Evolutionary conservation across 1,140 invertebrate genomes (phyloP), one percentile per base, ranked within the genome.

Genomic region (Lepidostoma basale): DNA sequence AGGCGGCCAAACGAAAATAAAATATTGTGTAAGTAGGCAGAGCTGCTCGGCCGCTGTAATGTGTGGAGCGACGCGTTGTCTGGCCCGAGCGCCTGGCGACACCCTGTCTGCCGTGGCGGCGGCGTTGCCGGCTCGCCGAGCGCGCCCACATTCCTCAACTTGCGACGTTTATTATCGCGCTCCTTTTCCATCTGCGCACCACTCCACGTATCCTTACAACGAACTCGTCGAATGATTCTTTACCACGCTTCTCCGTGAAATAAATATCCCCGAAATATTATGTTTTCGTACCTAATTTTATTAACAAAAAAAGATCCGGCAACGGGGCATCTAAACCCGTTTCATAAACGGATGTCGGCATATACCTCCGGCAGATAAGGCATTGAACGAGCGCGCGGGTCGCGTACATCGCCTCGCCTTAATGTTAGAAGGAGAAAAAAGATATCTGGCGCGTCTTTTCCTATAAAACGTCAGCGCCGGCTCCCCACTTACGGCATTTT

Each of bases 51-150:
- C 36, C 36, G 63, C n/a, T 20, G 20, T 42, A 22, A 47, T 63
- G 60, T 63, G 60, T 12, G 39, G 78, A 87, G 87, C 87, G 88
- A 88, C 88, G 88, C 83, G 84, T 84, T 87, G 87, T 89, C 87
- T 86, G 85, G 85, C 84, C 84, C 80, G 81, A 84, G 78, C 84
- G 86, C 87, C 86, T 88, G 90, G 90, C 90, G 90, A 91, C 91
- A 92, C 90, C 90, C 88, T 92, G 91, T 93, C 91, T 93, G 89
- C 89, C 87, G 84, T 87, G 88, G 88, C 87, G 87, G 84, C 87
- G 74, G 64, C 80, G 89, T 90, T 91, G 89, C 86, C 89, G 82
- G 75, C 76, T 84, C 79, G 80, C 74, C 79, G 82, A 83, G 81
- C 84, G 77, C 80, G 76, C 78, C 78, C 78, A 78, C 79, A 77